Base-by-base conservation (phyloP, 2,888 invertebrate genomes). In the Cheilosia variabilis region DNA sequence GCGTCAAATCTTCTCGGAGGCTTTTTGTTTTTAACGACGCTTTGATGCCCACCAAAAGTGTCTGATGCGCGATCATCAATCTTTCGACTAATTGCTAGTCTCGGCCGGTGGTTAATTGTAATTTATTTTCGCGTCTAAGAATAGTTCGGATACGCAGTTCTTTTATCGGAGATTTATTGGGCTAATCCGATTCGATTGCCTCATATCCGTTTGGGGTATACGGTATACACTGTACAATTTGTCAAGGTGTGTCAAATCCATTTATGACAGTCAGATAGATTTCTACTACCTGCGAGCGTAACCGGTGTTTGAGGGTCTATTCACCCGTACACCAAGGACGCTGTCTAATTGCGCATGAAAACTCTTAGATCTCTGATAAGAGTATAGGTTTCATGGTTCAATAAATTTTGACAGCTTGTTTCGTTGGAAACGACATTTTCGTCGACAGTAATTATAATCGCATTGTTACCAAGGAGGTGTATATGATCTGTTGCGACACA, bases 11-110 rank as follows among this genome's bases (percentile, higher is more conserved):
- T n/a, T 17, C 37, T 45, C 27, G 45, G 34, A 10, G 50, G 47
- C 13, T 27, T 50, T 43, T 58, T 31, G 31, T 47, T 58, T 53
- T 34, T 53, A 72, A 37, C 37, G 65, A 41, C 55, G 41, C 50
- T 47, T 66, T 60, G 45, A 60, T 82, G 66, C 58, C 75, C 15
- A 68, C 68, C 63, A 27, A 55, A 52, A 77, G 58, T n/a, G 58
- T 5, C 60, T 69, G 76, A 81, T 62, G 47, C 55, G 62, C 62
- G 53, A 66, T 83, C 77, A 78, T 83, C 43, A 83, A 83, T 83
- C 82, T 83, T 62, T 55, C 43, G 82, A 62, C 66, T 83, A 83
- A 83, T 83, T 83, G 77, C 62, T 24, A 43, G 55, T 62, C 43
- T 52, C 9, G 17, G 52, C 43, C 37, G 43, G 52, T 47, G 43